Percentiles rank a stretch among this genome's conserved stretches.
phyloP scores from a whole-genome alignment of 2,113 vertebrate genomes.

The Cranoglanis bouderius region DNA sequence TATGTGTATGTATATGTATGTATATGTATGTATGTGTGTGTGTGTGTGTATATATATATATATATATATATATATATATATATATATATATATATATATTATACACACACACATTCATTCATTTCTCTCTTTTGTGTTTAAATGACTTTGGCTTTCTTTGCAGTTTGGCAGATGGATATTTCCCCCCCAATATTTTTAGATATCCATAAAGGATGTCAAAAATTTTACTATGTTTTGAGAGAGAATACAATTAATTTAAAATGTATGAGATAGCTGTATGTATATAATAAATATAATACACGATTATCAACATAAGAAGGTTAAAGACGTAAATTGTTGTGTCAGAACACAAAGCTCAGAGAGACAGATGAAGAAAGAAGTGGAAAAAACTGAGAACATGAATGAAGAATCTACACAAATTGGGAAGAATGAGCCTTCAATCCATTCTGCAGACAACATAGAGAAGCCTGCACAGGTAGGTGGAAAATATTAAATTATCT shows the following conservation, averaged over 20 bases:
- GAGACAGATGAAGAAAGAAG: background rate
- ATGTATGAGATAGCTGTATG: background rate
- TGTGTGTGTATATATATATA: too few relatives aligned
- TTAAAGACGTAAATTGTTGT: background rate
- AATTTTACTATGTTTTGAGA: background rate
- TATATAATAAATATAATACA: background rate
- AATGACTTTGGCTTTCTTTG: background rate
- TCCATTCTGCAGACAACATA: background rate
- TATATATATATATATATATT: too few relatives aligned
- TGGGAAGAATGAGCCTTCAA: background rate
- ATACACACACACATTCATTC: too few relatives aligned
- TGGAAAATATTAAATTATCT: background rate
- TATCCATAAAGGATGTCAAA: background rate
- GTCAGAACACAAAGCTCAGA: background rate
- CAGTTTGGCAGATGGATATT: background rate
- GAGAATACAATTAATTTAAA: background rate
- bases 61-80: too few relatives aligned
- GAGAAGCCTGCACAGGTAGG: constrained; percentile 19
- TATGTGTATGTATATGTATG: too few relatives aligned
- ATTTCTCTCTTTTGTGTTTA: background rate
- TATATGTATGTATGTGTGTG: too few relatives aligned
- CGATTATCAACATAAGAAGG: background rate
- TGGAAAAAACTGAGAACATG: background rate
- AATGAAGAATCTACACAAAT: background rate
- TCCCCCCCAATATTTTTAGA: background rate